Evolutionary conservation across 2,888 invertebrate species (phyloP).

Genomic region (Agonum fuliginosum): DNA sequence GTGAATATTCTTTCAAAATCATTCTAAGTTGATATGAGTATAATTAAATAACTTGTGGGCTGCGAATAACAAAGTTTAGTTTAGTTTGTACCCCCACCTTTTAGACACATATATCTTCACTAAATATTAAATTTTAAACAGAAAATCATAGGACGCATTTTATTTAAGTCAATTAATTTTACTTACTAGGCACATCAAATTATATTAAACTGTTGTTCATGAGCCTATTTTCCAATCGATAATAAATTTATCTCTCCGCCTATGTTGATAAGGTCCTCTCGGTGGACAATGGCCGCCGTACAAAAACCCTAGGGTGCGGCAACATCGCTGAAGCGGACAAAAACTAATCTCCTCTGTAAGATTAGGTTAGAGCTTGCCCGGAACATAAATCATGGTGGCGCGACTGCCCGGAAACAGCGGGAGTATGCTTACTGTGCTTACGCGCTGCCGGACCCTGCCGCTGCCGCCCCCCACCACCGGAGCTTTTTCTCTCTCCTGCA

Average conservation of each 20-base stretch:
- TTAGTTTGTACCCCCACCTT: too few species aligned
- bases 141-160: too few species aligned
- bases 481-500: conserved; percentile 16
- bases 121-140: too few species aligned
- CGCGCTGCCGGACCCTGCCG: conserved; percentile 51
- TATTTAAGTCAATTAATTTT: too few species aligned
- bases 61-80: too few species aligned
- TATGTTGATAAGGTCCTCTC: conserved; percentile 1
- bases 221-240: not conserved
- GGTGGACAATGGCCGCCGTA: conserved; percentile 45
- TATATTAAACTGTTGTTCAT: too few species aligned
- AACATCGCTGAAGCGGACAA: conserved; percentile 60
- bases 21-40: too few species aligned
- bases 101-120: too few species aligned
- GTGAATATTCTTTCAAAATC: too few species aligned
- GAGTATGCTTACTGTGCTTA: conserved; percentile 55
- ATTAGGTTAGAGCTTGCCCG: conserved; percentile 63
- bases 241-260: not conserved
- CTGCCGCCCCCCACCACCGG: not conserved
- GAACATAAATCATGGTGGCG: conserved; percentile 63
- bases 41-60: too few species aligned
- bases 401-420: conserved; percentile 59
- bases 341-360: conserved; percentile 65
- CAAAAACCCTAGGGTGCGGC: conserved; percentile 45
- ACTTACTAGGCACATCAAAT: too few species aligned